A percentile compares a stretch with the other conserved stretches of the same genome.
These are phyloP conservation scores for Asobara japonica DNA, from an alignment of 1,140 invertebrate species.

Conservation along the genomic window DNA sequence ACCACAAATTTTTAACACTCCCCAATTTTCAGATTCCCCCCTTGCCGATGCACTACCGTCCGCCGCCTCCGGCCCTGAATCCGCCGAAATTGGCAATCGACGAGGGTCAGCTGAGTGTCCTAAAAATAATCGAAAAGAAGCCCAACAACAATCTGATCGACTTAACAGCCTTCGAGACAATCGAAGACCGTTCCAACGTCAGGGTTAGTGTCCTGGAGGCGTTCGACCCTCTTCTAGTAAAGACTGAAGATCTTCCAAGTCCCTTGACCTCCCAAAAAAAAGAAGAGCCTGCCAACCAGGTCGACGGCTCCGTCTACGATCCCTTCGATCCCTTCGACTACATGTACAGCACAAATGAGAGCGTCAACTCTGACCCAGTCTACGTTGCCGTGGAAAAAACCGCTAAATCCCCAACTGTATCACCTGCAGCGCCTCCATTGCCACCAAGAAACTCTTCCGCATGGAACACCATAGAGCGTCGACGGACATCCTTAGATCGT, in stretches of 20 bases:
- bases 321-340: constrained; percentile 89
- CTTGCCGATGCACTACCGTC: constrained; percentile 60
- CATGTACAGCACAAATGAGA: constrained; percentile 78
- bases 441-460: constrained; percentile 69
- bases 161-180: constrained; percentile 62
- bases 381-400: constrained; percentile 79
- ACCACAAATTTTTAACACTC: neutral
- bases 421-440: constrained; percentile 70
- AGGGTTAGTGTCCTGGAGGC: constrained; percentile 84
- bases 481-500: constrained; percentile 63
- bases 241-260: constrained; percentile 59
- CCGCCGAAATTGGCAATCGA: constrained; percentile 46
- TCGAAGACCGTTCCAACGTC: constrained; percentile 70
- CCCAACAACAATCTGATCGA: constrained; percentile 71
- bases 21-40: constrained; percentile 62
- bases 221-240: constrained; percentile 81
- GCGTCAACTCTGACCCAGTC: constrained; percentile 79
- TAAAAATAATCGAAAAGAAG: constrained; percentile 66
- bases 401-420: constrained; percentile 70
- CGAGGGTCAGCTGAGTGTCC: constrained; percentile 59
- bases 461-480: constrained; percentile 68
- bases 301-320: constrained; percentile 80
- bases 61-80: constrained; percentile 38
- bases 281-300: constrained; percentile 54
- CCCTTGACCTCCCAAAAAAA: constrained; percentile 37